These are phyloP conservation scores for Thunnus maccoyii DNA, from an alignment of 2,113 vertebrate species.

Conservation along the genomic window DNA sequence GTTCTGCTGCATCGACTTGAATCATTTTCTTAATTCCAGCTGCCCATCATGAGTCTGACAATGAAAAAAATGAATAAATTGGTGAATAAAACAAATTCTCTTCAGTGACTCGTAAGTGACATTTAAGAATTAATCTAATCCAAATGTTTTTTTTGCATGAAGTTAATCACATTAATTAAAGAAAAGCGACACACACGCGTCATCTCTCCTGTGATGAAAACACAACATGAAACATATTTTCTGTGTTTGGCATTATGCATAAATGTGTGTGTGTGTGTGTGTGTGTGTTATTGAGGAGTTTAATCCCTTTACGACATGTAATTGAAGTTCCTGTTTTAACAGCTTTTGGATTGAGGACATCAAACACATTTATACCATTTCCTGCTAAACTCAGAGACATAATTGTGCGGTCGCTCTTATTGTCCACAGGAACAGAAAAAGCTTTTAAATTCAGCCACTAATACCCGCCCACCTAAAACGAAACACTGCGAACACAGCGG, in stretches of 20 bases:
- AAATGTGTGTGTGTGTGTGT: slow-evolving; percentile 26
- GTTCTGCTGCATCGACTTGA: too few species aligned
- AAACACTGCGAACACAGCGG: slow-evolving; percentile 34
- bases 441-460: slow-evolving; percentile 50
- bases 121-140: too few species aligned
- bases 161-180: background rate
- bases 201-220: slow-evolving; percentile 21
- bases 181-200: too few species aligned
- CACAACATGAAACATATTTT: slow-evolving; percentile 14
- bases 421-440: slow-evolving; percentile 26
- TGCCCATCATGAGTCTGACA: too few species aligned
- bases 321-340: slow-evolving; percentile 50
- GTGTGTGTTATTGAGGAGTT: slow-evolving; percentile 21
- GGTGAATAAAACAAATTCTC: too few species aligned
- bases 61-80: too few species aligned
- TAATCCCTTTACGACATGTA: slow-evolving; percentile 62
- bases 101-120: too few species aligned
- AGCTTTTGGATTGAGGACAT: slow-evolving; percentile 49
- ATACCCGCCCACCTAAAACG: slow-evolving; percentile 34
- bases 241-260: background rate
- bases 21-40: too few species aligned
- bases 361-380: slow-evolving; percentile 62
- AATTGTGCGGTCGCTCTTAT: slow-evolving; percentile 47
- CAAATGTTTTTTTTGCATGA: too few species aligned
- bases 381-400: slow-evolving; percentile 50